Conservation (phyloP, 2,888 invertebrate genomes). For the Euproctis similis region DNA sequence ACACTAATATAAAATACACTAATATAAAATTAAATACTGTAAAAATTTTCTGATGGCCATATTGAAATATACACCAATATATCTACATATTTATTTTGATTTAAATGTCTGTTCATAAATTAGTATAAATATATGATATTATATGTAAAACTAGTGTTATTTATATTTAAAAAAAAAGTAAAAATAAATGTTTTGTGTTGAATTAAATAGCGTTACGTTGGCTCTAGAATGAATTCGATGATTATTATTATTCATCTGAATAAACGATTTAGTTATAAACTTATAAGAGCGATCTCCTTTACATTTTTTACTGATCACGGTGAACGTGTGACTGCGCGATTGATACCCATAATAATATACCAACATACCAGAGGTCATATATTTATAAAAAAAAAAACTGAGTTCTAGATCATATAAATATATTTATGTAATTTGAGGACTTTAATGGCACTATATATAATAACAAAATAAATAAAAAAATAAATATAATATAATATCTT, state of each 20-base stretch:
- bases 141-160: constrained; percentile 62
- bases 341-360: constrained; percentile 19
- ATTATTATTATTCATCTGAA: constrained; percentile 20
- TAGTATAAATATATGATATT: constrained; percentile 52
- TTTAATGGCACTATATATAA: too few relatives aligned
- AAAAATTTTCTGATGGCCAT: too few relatives aligned
- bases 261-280: constrained; percentile 25
- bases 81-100: constrained; percentile 37
- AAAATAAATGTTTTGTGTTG: constrained; percentile 53
- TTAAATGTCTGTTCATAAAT: constrained; percentile 48
- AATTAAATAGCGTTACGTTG: constrained; percentile 48
- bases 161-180: constrained; percentile 54
- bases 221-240: constrained; percentile 39
- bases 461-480: too few relatives aligned
- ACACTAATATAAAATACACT: too few relatives aligned
- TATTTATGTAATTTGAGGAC: constrained; percentile 43
- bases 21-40: too few relatives aligned
- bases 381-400: constrained; percentile 59
- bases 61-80: constrained; percentile 11
- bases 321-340: constrained; percentile 25
- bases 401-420: constrained; percentile 76
- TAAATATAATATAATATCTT: constrained; percentile 27
- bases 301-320: constrained; percentile 33
- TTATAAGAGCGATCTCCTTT: constrained; percentile 22
- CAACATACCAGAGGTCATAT: constrained; percentile 40